Percentiles rank a stretch among this genome's conserved stretches.
Conservation (phyloP, 2,797 vertebrate genomes). For the Sebastes iracundus region DNA sequence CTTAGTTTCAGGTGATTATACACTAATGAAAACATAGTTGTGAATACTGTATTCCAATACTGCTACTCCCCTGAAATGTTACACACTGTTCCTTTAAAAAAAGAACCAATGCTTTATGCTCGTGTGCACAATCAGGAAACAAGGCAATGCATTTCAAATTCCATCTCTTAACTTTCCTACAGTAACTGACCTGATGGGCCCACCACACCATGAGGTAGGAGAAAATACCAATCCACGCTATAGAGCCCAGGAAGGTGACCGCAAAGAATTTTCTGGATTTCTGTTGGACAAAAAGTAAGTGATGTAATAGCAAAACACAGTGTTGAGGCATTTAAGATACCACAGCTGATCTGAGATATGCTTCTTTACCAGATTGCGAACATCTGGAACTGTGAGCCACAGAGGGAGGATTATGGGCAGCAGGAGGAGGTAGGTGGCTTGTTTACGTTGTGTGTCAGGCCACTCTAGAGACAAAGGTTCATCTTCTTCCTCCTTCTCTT, state of each 20-base stretch:
- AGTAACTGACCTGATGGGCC: conserved; percentile 92
- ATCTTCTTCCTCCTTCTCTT: conserved; percentile 77
- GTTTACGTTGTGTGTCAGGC: conserved; percentile 90
- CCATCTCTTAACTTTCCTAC: neutral
- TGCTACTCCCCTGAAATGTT: too few relatives aligned
- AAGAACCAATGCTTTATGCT: neutral
- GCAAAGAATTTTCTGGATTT: conserved; percentile 88
- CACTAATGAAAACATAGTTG: too few relatives aligned
- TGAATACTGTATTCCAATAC: too few relatives aligned
- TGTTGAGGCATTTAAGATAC: neutral
- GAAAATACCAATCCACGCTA: conserved; percentile 92
- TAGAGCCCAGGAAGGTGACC: conserved; percentile 92
- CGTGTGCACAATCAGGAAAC: neutral
- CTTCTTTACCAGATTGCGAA: conserved; percentile 88
- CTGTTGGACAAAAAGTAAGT: conserved; percentile 74
- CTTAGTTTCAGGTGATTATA: too few relatives aligned
- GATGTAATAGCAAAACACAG: neutral
- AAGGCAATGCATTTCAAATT: neutral
- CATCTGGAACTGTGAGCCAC: conserved; percentile 95
- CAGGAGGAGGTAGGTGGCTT: conserved; percentile 91
- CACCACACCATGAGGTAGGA: conserved; percentile 99
- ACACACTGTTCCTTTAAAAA: neutral
- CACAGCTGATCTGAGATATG: neutral
- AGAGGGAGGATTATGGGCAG: conserved; percentile 93
- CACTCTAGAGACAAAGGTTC: conserved; percentile 93